Evolutionary conservation across 2,888 invertebrate genomes (phyloP).

Genomic region (Catocala fraxini): DNA sequence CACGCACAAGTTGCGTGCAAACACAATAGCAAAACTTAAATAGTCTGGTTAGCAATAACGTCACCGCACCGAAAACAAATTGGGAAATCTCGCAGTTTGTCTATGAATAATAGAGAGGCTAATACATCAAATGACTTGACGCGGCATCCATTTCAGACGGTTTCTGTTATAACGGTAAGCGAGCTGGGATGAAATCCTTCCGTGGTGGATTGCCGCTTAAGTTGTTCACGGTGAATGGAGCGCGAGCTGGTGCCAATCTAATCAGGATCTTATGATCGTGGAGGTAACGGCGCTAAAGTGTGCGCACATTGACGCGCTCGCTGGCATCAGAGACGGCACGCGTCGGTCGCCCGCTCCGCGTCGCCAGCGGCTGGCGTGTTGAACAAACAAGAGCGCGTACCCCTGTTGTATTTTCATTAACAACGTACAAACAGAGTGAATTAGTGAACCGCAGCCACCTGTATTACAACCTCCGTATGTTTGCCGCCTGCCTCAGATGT

Average conservation of each 20-base stretch:
- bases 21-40: constrained; percentile 38
- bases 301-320: constrained; percentile 11
- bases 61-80: constrained; percentile 32
- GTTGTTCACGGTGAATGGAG: constrained; percentile 1
- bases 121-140: constrained; percentile 13
- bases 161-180: constrained; percentile 6
- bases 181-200: constrained; percentile 8
- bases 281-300: neutral
- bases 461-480: constrained; percentile 29
- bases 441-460: constrained; percentile 51
- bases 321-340: constrained; percentile 4
- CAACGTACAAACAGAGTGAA: constrained; percentile 51
- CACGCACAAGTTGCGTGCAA: constrained; percentile 38
- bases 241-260: constrained; percentile 15
- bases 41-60: constrained; percentile 31
- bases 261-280: constrained; percentile 6
- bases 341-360: neutral
- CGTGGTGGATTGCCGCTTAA: constrained; percentile 2
- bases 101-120: constrained; percentile 32
- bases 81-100: constrained; percentile 23
- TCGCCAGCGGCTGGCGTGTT: constrained; percentile 20
- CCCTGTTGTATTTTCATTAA: constrained; percentile 56
- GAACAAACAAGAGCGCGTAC: constrained; percentile 46
- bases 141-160: constrained; percentile 5
- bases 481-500: constrained; percentile 38